These are phyloP conservation scores for Ernsta delagoae DNA, from an alignment of 2,888 invertebrate species.

Conservation along the genomic window DNA sequence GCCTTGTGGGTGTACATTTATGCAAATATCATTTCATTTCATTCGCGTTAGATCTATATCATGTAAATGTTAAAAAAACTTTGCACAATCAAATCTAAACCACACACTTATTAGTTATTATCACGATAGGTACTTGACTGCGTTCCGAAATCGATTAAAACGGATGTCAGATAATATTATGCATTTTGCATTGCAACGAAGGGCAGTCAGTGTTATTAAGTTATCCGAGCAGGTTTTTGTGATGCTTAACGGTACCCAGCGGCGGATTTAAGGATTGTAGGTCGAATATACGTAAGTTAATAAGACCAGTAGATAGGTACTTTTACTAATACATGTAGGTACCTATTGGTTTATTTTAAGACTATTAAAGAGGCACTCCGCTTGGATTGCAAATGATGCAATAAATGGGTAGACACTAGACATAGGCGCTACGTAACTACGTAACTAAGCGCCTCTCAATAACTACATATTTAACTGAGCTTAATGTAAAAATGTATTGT, in stretches of 20 bases:
- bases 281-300: slow-evolving; percentile 6
- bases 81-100: neutral
- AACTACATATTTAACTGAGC: too few relatives aligned
- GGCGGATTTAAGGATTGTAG: slow-evolving; percentile 25
- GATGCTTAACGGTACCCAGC: slow-evolving; percentile 27
- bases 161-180: slow-evolving; percentile 19
- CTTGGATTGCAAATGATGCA: too few relatives aligned
- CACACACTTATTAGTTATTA: neutral
- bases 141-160: slow-evolving; percentile 18
- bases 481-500: neutral
- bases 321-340: too few relatives aligned
- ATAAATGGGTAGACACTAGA: neutral
- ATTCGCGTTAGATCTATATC: too few relatives aligned
- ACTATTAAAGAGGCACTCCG: too few relatives aligned
- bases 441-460: too few relatives aligned
- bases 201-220: slow-evolving; percentile 22
- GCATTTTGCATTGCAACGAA: slow-evolving; percentile 21
- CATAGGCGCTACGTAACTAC: too few relatives aligned
- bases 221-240: slow-evolving; percentile 29
- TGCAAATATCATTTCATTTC: too few relatives aligned
- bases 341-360: too few relatives aligned
- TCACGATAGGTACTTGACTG: slow-evolving; percentile 5
- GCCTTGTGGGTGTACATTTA: neutral
- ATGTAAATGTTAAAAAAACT: too few relatives aligned
- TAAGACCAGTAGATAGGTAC: neutral